Base-by-base conservation (phyloP, 2,888 invertebrate species). In the Phortica okadai region DNA sequence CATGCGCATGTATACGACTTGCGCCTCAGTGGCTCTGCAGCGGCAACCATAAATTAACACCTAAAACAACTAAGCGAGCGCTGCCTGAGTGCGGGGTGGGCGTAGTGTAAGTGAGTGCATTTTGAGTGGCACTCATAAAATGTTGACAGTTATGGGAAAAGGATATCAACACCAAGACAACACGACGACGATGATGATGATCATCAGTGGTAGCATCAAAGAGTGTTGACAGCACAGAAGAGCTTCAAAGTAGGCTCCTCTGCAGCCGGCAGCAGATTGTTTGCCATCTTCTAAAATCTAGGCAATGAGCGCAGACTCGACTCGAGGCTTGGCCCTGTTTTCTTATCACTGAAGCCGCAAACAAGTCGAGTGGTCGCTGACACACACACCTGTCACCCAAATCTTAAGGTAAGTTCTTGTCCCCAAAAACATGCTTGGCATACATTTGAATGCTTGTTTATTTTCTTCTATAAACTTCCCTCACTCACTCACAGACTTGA, bases 141-240 rank as follows among this genome's bases (percentile, higher is more conserved):
- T 77, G 83, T 80, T 84, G 85, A 88, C 88, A 86, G 80, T 83
- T 84, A 87, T 88, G 85, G 80, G 76, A 82, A 83, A 86, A 88
- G 88, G 86, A 86, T 86, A 86, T 80, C 80, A 81, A 77, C 75
- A 77, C 74, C 77, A 78, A 45, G 25, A 56, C 11, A 42, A 66
- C 41, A 33, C 66, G 41, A 77, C 75, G 77, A 75, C 67, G 44
- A 73, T 44, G 74, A 78, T 77, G 54, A 73, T 59, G 59, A 50
- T 59, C 72, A 69, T 8, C 16, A 70, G 73, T 76, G 73, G 54
- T 54, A 14, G 54, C 54, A 5, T 10, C 54, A 10, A 10, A 54
- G n/a, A n/a, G n/a, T n/a, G 59, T 21, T 59, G 59, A 59, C 59
- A 21, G 2, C n/a, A 10, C 62, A n/a, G 25, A 6, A 10, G 6